Evolutionary conservation across 2,113 vertebrate genomes (phyloP).

Genomic region (Hemichromis elongatus): DNA sequence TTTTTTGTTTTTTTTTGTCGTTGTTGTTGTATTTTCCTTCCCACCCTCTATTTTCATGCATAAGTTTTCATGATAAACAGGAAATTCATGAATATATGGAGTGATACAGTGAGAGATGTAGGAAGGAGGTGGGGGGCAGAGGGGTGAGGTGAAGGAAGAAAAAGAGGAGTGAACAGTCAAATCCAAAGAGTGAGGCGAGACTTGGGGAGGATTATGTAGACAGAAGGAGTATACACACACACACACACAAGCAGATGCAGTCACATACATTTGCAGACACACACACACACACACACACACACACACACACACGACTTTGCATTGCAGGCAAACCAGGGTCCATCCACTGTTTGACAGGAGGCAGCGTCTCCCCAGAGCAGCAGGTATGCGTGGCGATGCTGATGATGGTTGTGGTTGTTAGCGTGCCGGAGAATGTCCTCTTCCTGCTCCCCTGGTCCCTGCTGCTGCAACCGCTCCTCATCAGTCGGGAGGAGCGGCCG

Average conservation of each 20-base stretch:
- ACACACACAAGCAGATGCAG: background rate
- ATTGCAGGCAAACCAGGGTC: constrained; percentile 25
- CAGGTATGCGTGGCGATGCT: constrained; percentile 19
- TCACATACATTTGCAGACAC: constrained; percentile 13
- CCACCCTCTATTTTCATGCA: constrained; percentile 70
- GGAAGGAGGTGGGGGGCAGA: background rate
- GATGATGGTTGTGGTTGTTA: constrained; percentile 53
- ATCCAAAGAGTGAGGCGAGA: constrained; percentile 41
- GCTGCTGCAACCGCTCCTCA: constrained; percentile 41
- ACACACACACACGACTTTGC: constrained; percentile 1
- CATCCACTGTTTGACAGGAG: constrained; percentile 63
- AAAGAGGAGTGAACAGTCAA: constrained; percentile 51
- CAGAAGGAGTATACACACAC: constrained; percentile 5
- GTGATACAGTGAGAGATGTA: constrained; percentile 57
- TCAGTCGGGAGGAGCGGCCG: constrained; percentile 43
- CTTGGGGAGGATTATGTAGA: constrained; percentile 42
- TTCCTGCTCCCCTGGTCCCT: constrained; percentile 30
- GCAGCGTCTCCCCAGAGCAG: constrained; percentile 49
- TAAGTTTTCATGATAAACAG: constrained; percentile 77
- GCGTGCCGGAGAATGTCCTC: constrained; percentile 32
- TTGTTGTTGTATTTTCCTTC: constrained; percentile 47
- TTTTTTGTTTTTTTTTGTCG: background rate
- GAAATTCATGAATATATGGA: constrained; percentile 79
- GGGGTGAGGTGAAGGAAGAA: constrained; percentile 40
- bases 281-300: constrained; percentile 1